These are phyloP conservation scores for Campoplex capitator DNA, from an alignment of 2,888 invertebrate genomes.

Conservation along the genomic window DNA sequence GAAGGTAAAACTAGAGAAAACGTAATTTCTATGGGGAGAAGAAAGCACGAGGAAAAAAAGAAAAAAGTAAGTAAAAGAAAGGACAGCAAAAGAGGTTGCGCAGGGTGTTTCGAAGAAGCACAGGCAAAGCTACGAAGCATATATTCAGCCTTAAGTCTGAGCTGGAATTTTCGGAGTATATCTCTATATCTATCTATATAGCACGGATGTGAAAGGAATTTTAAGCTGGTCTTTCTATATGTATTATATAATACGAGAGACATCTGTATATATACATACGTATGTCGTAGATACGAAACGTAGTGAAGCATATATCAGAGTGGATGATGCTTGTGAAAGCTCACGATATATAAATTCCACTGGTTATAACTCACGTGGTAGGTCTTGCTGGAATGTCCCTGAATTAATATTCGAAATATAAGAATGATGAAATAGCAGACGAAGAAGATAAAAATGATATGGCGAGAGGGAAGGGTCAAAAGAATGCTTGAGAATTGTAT, in stretches of 20 bases:
- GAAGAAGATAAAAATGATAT: neutral
- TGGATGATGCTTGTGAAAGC: slow-evolving; percentile 51
- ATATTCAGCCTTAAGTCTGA: slow-evolving; percentile 40
- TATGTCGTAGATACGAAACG: slow-evolving; percentile 33
- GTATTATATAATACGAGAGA: slow-evolving; percentile 30
- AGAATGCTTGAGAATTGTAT: neutral
- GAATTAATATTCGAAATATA: slow-evolving; percentile 54
- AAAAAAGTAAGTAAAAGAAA: neutral
- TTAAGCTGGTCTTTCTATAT: slow-evolving; percentile 30
- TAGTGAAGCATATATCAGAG: slow-evolving; percentile 47
- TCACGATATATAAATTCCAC: slow-evolving; percentile 60
- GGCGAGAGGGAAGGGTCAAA: neutral
- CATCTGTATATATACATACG: slow-evolving; percentile 19
- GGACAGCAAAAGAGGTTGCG: neutral
- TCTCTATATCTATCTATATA: slow-evolving; percentile 14
- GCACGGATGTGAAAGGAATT: slow-evolving; percentile 60
- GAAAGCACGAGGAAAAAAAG: neutral
- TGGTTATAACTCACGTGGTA: slow-evolving; percentile 31
- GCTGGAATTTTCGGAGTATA: slow-evolving; percentile 62
- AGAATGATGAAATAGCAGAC: neutral
- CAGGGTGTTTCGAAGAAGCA: neutral
- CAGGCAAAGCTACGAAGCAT: slow-evolving; percentile 33
- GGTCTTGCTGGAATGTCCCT: slow-evolving; percentile 23
- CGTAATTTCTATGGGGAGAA: slow-evolving; percentile 30
- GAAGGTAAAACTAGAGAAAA: slow-evolving; percentile 35